Conservation (phyloP, 1,140 invertebrate genomes). For the Drosophila rufa region DNA sequence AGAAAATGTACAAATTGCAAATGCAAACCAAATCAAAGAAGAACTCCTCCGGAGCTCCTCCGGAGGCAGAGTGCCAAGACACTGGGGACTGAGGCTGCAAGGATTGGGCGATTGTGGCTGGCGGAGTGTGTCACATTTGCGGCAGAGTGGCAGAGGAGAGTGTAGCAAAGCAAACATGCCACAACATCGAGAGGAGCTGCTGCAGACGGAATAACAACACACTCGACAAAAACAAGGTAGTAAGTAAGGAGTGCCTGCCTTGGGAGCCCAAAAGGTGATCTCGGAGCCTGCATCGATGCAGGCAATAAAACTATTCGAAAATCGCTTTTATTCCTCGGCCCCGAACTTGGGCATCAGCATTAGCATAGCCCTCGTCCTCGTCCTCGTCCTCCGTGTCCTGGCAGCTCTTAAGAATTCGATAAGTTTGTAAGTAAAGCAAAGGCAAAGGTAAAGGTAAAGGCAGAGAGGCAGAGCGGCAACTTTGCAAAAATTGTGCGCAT, state of each 20-base stretch:
- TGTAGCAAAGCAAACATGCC: conserved; percentile 7
- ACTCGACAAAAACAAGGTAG: conserved; percentile 4
- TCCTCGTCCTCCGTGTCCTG: background rate
- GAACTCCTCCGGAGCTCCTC: background rate
- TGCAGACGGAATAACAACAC: conserved; percentile 29
- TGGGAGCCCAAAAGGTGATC: background rate
- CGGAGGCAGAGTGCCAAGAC: background rate
- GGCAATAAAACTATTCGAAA: conserved; percentile 16
- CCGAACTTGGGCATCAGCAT: conserved; percentile 12
- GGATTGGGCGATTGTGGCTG: conserved; percentile 11
- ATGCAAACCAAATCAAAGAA: conserved; percentile 21
- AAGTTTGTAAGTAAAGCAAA: conserved; percentile 9
- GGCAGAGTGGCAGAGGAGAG: conserved; percentile 16
- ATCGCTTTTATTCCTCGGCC: conserved; percentile 1
- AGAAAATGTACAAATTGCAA: conserved; percentile 19
- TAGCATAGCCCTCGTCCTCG: conserved; percentile 8
- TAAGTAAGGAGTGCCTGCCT: background rate
- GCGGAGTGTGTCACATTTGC: conserved; percentile 31
- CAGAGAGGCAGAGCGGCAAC: conserved; percentile 43
- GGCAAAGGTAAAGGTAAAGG: conserved; percentile 1
- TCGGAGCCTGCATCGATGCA: background rate
- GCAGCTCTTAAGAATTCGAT: conserved; percentile 18
- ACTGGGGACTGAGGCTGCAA: background rate
- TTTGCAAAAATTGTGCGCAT: conserved; percentile 82
- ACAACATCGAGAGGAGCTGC: conserved; percentile 15